phyloP scores from a whole-genome alignment of 2,888 invertebrate genomes.

The Subacronicta megacephala region DNA sequence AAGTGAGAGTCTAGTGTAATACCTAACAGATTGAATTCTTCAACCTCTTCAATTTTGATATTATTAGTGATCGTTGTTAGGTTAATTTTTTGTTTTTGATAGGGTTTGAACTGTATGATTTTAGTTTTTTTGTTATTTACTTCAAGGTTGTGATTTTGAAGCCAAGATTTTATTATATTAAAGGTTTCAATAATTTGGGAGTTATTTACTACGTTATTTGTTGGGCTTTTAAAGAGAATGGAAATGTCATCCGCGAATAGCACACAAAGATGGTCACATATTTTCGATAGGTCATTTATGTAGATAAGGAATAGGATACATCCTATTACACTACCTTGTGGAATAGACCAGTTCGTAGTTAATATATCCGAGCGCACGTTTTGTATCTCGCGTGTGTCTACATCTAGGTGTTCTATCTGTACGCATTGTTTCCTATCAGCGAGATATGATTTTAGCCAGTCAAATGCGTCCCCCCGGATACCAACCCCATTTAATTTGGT shows the following conservation, averaged over 20 bases:
- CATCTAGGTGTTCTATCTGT: not conserved
- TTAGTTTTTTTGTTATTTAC: not conserved
- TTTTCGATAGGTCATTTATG: too few species aligned
- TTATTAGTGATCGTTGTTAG: too few species aligned
- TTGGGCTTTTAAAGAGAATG: not conserved
- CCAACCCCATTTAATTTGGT: not conserved
- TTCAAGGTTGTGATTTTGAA: not conserved
- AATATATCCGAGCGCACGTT: not conserved
- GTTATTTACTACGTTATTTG: not conserved
- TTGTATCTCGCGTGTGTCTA: not conserved
- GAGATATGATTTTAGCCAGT: constrained; percentile 1
- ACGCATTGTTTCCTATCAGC: not conserved
- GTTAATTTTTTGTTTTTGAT: too few species aligned
- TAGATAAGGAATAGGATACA: not conserved
- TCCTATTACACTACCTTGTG: not conserved
- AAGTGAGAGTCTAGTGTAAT: too few species aligned
- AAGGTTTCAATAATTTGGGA: not conserved
- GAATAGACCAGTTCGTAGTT: too few species aligned
- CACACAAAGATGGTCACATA: not conserved
- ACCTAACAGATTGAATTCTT: too few species aligned
- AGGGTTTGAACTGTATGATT: too few species aligned
- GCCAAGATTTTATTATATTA: not conserved
- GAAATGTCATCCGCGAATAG: constrained; percentile 4
- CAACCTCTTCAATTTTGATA: too few species aligned
- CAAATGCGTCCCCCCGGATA: not conserved